Percentiles rank a stretch among this genome's conserved stretches.
phyloP scores from a whole-genome alignment of 2,797 vertebrate species.

The Molossus molossus region DNA sequence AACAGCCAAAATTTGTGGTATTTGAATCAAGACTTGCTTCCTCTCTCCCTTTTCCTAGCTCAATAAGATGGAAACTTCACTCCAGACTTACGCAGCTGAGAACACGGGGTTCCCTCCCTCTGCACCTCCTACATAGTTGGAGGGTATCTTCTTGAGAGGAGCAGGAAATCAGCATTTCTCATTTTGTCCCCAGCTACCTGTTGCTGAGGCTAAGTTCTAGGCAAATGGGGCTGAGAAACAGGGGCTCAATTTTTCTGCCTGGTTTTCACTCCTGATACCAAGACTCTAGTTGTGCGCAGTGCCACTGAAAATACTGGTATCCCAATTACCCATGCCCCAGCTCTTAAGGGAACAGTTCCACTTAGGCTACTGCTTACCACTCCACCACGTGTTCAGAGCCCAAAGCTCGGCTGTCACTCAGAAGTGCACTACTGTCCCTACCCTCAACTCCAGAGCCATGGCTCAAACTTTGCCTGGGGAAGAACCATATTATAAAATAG shows the following conservation, averaged over 20 bases:
- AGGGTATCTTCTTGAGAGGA: neutral
- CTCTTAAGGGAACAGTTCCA: slow-evolving; percentile 2
- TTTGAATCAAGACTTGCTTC: neutral
- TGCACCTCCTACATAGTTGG: neutral
- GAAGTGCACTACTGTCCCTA: neutral
- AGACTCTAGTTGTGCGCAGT: neutral
- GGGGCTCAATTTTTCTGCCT: neutral
- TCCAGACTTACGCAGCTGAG: neutral
- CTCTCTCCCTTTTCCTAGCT: neutral
- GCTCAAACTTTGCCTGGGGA: neutral
- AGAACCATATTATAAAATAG: neutral
- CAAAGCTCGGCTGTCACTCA: neutral
- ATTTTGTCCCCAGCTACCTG: neutral
- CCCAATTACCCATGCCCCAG: neutral
- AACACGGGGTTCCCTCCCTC: neutral
- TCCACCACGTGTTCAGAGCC: neutral
- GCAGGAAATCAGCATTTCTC: neutral
- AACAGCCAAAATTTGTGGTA: neutral
- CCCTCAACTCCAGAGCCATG: neutral
- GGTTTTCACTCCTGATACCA: neutral
- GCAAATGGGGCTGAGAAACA: neutral
- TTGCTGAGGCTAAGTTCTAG: neutral
- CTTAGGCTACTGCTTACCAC: neutral
- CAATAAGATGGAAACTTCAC: neutral
- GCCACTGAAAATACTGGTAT: neutral